Base-by-base conservation (phyloP, 2,888 invertebrate genomes). In the Pseudococcus viburni region DNA sequence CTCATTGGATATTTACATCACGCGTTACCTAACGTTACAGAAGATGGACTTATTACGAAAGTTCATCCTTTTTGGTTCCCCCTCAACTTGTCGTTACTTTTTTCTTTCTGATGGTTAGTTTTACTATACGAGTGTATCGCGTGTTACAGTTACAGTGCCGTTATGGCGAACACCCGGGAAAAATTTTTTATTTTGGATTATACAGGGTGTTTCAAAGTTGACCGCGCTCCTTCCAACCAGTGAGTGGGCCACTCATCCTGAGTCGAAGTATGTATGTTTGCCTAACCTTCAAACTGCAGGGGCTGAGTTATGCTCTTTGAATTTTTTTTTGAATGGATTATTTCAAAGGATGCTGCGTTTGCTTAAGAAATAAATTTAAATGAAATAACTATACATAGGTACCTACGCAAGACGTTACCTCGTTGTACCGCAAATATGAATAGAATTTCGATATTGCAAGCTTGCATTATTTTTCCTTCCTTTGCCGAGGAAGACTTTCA, bases 1-100 rank as follows among this genome's bases (percentile, higher is more conserved):
- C 80, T 83, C 80, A 83, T 83, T 83, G 80, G 80, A 17, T 83
- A 83, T 83, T 83, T 83, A 83, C 80, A 83, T 83, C 80, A 83
- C 80, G 80, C 46, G 80, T 83, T 83, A 83, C 80, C 80, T 83
- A 83, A 73, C 80, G 80, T 46, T 83, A 46, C 17, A 9, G 77
- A 83, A 83, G 80, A 83, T 83, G 80, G 80, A 83, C 80, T 83
- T 83, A 83, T 83, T 42, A 46, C 80, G 46, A 83, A 83, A 83
- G 80, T 83, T 83, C 46, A 46, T 83, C 46, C 46, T 83, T 46
- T 83, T 83, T 83, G 9, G 8, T 46, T 77, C 39, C 17, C 42
- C 46, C 17, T 39, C 33, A 83, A 46, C 80, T 19, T 83, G 9
- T 46, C 17, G 80, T 22, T 83, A 19, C 46, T 83, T 83, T 19